phyloP scores from a whole-genome alignment of 2,888 invertebrate species.

The Drosophila fungiperda region DNA sequence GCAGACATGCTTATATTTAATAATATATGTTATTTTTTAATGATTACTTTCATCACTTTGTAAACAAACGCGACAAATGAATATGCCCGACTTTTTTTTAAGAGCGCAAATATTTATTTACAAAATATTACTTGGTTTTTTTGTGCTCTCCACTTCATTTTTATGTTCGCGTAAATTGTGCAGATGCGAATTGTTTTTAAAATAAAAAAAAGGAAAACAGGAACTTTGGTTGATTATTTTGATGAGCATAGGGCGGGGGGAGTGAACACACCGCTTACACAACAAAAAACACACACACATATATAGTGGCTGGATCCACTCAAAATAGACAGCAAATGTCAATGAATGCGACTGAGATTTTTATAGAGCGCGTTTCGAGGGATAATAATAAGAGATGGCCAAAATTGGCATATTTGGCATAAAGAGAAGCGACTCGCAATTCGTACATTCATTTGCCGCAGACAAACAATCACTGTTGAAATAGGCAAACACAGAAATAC shows the following conservation, averaged over 20 bases:
- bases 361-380: slow-evolving; percentile 40
- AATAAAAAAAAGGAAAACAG: slow-evolving; percentile 38
- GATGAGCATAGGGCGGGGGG: slow-evolving; percentile 67
- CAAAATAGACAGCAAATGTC: slow-evolving; percentile 68
- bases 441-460: slow-evolving; percentile 79
- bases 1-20: not conserved
- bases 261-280: slow-evolving; percentile 55
- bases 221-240: slow-evolving; percentile 77
- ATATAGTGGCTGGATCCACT: slow-evolving; percentile 18
- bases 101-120: slow-evolving; percentile 7
- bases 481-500: slow-evolving; percentile 49
- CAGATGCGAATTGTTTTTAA: slow-evolving; percentile 60
- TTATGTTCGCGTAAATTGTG: slow-evolving; percentile 69
- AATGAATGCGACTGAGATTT: slow-evolving; percentile 63
- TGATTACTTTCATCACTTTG: not conserved
- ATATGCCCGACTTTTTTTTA: slow-evolving; percentile 5
- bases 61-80: not conserved
- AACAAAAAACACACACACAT: slow-evolving; percentile 13
- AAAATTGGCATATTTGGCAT: slow-evolving; percentile 77
- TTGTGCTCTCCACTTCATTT: slow-evolving; percentile 61
- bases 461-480: slow-evolving; percentile 74
- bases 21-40: not conserved
- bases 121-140: slow-evolving; percentile 43
- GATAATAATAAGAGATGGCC: slow-evolving; percentile 28
- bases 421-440: slow-evolving; percentile 62